Base-by-base conservation (phyloP, 2,888 invertebrate species). In the Parascotia fuliginaria region DNA sequence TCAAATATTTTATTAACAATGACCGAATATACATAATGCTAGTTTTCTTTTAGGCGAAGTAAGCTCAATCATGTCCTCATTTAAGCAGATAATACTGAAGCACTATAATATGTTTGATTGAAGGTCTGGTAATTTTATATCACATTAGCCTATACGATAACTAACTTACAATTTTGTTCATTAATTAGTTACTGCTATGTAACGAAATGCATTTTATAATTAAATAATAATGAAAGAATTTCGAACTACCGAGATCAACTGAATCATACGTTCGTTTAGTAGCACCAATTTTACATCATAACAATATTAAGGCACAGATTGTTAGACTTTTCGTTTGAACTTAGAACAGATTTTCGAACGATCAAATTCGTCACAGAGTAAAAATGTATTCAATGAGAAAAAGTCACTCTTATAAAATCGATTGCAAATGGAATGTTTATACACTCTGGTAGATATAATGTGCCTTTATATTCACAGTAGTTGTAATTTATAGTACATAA, bases 81-180 rank as follows among this genome's bases (percentile, higher is more conserved):
- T 56, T 36, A 66, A 72, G 74, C 71, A 61, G 63, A 24, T 83
- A 83, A 83, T 83, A 84, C 81, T 81, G 81, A 75, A 79, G 73
- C 76, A 56, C 56, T 61, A 60, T 44, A 31, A 55, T 47, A n/a
- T n/a, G n/a, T n/a, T n/a, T n/a, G 42, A 65, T 63, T 56, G 58
- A 68, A 70, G 55, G 59, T 55, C 51, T 70, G 50, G 43, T 63
- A 60, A 66, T n/a, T n/a, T n/a, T n/a, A 73, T 73, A 76, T 73
- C 73, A 75, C 73, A 76, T 73, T 75, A 75, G 75, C 74, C 66
- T 75, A 72, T 49, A 57, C 66, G 55, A 61, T 42, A 68, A 63
- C 50, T 69, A 65, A 65, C 56, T 62, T 66, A 67, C 55, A 57
- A 65, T 55, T 76, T 77, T 74, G 75, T 75, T 70, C 70, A 71